Evolutionary conservation across 1,140 invertebrate species (phyloP), one percentile per base, ranked within the genome.

Genomic region (Drosophila bipectinata): DNA sequence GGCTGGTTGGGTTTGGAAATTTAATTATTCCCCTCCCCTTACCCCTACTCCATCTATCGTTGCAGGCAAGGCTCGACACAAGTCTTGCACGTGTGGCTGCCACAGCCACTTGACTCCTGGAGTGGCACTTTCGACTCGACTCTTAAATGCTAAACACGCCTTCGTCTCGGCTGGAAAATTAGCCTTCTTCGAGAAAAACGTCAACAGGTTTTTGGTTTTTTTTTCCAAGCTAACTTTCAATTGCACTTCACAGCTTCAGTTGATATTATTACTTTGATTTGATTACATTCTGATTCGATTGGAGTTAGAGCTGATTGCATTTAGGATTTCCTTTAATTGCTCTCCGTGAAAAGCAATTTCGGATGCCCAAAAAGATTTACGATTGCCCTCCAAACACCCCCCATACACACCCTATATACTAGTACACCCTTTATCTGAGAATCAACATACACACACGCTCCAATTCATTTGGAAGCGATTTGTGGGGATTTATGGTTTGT

Each of bases 41-140:
- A 15, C 15, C 15, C 18, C 18, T 18, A 18, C 18, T 1, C 18
- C 18, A 18, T 18, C 18, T 18, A 18, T 18, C 18, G 18, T 18
- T 18, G 18, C 3, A 44, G 39, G 26, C 18, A 32, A 24, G 59
- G 32, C 18, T 18, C 18, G 18, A 18, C 18, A 18, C 18, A 18
- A 18, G 18, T 68, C 63, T 39, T 69, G 41, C 62, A 67, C 47
- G 37, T 52, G 47, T 56, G 37, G 78, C 78, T 67, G 58, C 78
- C 78, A 82, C 79, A 83, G 80, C 63, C 76, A 84, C 79, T 83
- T 83, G 79, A 83, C 79, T 83, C 72, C 71, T 83, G 60, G 39
- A 83, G 79, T 82, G 71, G 71, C 79, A 75, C 63, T 75, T 80
- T 44, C 14, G 9, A 44, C 41, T 18, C 41, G 41, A 4, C 41